Base-by-base conservation (phyloP, 2,888 invertebrate species). In the Netelia inedita region DNA sequence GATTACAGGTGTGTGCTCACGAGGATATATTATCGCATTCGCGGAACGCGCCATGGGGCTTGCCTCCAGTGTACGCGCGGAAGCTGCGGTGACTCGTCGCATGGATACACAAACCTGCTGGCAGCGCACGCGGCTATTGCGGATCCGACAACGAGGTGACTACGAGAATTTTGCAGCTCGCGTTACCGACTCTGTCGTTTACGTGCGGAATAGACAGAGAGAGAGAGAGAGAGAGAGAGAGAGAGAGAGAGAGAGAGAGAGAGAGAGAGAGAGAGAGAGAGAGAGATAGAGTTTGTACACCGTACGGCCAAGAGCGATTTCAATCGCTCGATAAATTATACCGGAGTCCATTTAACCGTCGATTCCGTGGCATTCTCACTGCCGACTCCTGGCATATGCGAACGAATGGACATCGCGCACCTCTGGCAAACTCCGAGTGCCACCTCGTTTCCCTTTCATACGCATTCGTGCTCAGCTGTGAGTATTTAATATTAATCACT, bases 301-400 rank as follows among this genome's bases (percentile, higher is more conserved):
- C 35, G 35, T 6, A 35, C 6, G 79, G 28, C 59, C 75, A 50
- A 75, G 46, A 23, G 65, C 82, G 79, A 82, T 85, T 80, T 79
- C 81, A 86, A 88, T 88, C 88, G 84, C 83, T 65, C 88, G 87
- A 89, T 89, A 87, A 89, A 89, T 89, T 88, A 89, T 88, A 87
- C 88, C 81, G 50, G 82, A 87, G 80, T 86, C 85, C 86, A 85
- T 85, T 88, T 87, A 85, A 87, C 85, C 83, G 87, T 76, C 82
- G 83, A 85, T 81, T 78, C 84, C 69, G 78, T 69, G 65, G 78
- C 78, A 59, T 76, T 80, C 81, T 65, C 73, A 19, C 69, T 74
- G 76, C 72, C 50, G 80, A 69, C 73, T 78, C 57, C 50, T 55
- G 61, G 68, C 35, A 55, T 79, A 50, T 74, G 55, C 72, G 69